A percentile compares a stretch with the other conserved stretches of the same genome.
phyloP scores from a whole-genome alignment of 2,888 invertebrate genomes.

The Dicyrtomina minuta region DNA sequence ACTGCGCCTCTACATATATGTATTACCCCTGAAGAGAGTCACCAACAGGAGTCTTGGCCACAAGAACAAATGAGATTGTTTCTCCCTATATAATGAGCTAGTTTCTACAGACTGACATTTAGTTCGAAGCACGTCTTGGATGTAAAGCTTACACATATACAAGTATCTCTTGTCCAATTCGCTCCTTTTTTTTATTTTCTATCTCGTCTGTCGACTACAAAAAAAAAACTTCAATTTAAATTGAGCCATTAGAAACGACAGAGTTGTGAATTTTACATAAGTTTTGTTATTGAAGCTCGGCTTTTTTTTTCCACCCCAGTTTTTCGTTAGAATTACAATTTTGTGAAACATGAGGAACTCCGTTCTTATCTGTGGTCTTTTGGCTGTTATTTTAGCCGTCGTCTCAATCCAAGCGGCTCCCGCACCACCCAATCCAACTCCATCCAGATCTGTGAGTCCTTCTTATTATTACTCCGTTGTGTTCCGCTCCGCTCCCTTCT shows the following conservation, averaged over 20 bases:
- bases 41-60: no score
- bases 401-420: slow-evolving; percentile 22
- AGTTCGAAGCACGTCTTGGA: slow-evolving; percentile 29
- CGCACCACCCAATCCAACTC: neutral
- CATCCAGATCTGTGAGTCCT: slow-evolving; percentile 26
- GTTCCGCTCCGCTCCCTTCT: no score
- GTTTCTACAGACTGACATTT: slow-evolving; percentile 5
- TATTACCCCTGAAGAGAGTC: neutral
- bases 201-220: neutral
- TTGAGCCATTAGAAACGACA: neutral
- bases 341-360: slow-evolving; percentile 28
- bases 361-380: slow-evolving; percentile 10
- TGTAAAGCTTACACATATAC: no score
- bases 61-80: slow-evolving; percentile 23
- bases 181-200: no score
- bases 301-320: neutral
- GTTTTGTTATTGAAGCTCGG: slow-evolving; percentile 1
- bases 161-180: no score
- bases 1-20: neutral
- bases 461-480: neutral
- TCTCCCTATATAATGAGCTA: slow-evolving; percentile 11
- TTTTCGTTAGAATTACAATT: no score
- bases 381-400: slow-evolving; percentile 10
- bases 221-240: slow-evolving; percentile 8
- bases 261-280: slow-evolving; percentile 8